These are phyloP conservation scores for Agrotis exclamationis DNA, from an alignment of 2,888 invertebrate species.

Conservation along the genomic window DNA sequence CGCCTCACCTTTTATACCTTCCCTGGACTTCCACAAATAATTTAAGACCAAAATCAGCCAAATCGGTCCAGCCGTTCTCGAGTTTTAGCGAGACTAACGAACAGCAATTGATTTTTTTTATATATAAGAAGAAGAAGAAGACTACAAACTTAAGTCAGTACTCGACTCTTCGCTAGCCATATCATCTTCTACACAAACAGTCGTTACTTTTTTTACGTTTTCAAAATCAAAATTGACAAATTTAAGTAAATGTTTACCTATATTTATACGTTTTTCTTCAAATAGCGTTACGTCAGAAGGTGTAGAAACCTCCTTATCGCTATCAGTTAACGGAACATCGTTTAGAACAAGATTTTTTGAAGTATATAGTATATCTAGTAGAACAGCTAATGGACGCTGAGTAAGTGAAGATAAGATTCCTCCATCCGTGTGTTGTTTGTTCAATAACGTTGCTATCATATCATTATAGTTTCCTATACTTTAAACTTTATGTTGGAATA, in stretches of 20 bases:
- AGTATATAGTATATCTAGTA: constrained; percentile 54
- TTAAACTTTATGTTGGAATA: constrained; percentile 63
- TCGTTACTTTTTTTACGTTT: not conserved
- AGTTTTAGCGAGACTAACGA: too few species aligned
- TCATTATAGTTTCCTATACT: constrained; percentile 77
- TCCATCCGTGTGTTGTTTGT: constrained; percentile 74
- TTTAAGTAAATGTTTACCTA: constrained; percentile 2
- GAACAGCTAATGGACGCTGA: constrained; percentile 52
- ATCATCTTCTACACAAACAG: not conserved
- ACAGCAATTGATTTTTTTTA: too few species aligned
- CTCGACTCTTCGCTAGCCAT: not conserved
- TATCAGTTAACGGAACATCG: constrained; percentile 59
- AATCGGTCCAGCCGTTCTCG: too few species aligned
- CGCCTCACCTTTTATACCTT: too few species aligned
- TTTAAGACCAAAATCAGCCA: too few species aligned
- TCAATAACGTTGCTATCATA: constrained; percentile 75
- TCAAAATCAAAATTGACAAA: constrained; percentile 15
- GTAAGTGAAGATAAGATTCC: constrained; percentile 68
- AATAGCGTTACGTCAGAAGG: constrained; percentile 49
- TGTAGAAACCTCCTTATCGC: constrained; percentile 55
- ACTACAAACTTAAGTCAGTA: too few species aligned
- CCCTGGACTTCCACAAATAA: too few species aligned
- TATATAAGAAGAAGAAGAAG: too few species aligned
- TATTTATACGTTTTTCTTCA: constrained; percentile 35
- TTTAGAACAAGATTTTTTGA: constrained; percentile 62